Base-by-base conservation (phyloP, 2,113 vertebrate genomes). In the Hydrolagus affinis region DNA sequence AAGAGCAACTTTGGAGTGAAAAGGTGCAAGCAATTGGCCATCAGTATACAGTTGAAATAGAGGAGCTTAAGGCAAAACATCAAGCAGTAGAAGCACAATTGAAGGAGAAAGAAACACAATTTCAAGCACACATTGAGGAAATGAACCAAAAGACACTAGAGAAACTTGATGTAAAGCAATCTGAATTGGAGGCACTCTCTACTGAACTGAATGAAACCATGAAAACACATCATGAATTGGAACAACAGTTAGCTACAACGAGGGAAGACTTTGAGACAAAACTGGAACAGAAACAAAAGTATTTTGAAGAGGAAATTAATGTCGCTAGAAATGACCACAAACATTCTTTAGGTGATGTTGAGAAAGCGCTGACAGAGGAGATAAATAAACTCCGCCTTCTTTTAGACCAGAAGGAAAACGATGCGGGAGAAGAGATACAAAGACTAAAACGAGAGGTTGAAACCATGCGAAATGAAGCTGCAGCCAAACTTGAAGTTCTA, bases 91-190 rank as follows among this genome's bases (percentile, higher is more conserved):
- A 94, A 85, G 86, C 19, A 0, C 83, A 95, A 75, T 32, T 96
- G 86, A 95, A 95, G 91, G 94, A 97, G 70, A 98, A 94, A 88
- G 96, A 99, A 88, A 23, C 86, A 8, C 89, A 94, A 87, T 95
- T 98, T 87, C 93, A 91, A 89, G 89, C 91, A 28, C 96, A 97
- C 70, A 93, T 98, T 86, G 91, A 96, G 90, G 95, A 97, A 77
- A 97, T 98, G 94, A 99, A 98, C 89, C 93, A 94, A 88, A 98
- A 95, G 88, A 96, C 91, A 0, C 89, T 97, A 64, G 96, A 96
- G 91, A 97, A 96, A 86, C 91, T 98, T 70, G 95, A 97, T 66
- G 90, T 93, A 77, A 98, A 97, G 87, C 96, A 98, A 88, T 94
- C 91, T 30, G 96, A 99, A 86, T 87, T 98, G 21, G 96, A 99